Base-by-base conservation (phyloP, 53 echinoderm and acorn worm genomes). In the Astropecten irregularis region DNA sequence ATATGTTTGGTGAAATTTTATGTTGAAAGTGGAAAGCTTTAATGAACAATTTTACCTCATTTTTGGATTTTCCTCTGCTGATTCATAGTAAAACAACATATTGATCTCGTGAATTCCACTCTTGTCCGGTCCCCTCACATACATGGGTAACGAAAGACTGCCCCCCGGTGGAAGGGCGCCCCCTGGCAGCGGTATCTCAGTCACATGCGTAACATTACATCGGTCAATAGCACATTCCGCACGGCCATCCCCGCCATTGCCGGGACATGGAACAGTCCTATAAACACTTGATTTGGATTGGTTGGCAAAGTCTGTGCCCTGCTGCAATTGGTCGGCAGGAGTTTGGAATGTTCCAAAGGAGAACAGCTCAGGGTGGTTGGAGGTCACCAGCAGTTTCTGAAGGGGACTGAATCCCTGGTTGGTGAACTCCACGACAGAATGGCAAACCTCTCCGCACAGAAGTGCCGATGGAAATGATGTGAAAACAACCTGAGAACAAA, bases 41-140 rank as follows among this genome's bases (percentile, higher is more conserved):
- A n/a, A n/a, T n/a, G n/a, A n/a, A n/a, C n/a, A n/a, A n/a, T n/a
- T 61, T 63, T 59, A 99, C 99, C 99, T 99, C 49, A 99, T 92
- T 49, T 90, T 94, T 1, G 85, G 54, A 60, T 99, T 99, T 86
- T 99, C 99, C 30, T 99, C 92, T 11, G 86, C 68, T 16, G 99
- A 88, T 76, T 92, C 92, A 46, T 99, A 99, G 83, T 91, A 92
- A 82, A 99, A 99, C 42, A 99, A 57, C 90, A 99, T 92, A 77
- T 87, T 95, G 39, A 99, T 71, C 68, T 99, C 95, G 49, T 99
- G 99, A n/a, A 94, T 59, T 22, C 99, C 99, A 37, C 90, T 90
- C 16, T 76, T 88, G 58, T 95, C 92, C 35, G 99, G 99, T 27
- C 99, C 99, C 42, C 95, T 90, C 39, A 99, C 71, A 82, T 92